These are phyloP conservation scores for Coptodon bakossiorum DNA, from an alignment of 2,113 vertebrate genomes.

Conservation along the genomic window DNA sequence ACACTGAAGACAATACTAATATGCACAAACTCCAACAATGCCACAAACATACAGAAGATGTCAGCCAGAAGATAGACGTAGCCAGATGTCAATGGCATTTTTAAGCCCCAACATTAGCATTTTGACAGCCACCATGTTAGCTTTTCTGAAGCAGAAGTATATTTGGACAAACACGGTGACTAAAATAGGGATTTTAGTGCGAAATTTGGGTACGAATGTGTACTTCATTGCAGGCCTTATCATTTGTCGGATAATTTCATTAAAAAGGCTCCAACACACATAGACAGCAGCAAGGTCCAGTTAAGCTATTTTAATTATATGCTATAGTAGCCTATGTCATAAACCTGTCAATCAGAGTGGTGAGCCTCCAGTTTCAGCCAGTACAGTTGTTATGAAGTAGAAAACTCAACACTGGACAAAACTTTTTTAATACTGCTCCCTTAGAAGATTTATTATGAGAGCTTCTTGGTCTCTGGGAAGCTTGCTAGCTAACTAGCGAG, in stretches of 20 bases:
- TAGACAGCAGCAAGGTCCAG: not conserved
- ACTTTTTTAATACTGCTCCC: not conserved
- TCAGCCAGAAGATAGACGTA: not conserved
- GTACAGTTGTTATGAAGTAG: not conserved
- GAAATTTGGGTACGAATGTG: not conserved
- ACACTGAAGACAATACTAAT: not conserved
- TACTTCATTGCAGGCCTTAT: not conserved
- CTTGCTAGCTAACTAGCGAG: not conserved
- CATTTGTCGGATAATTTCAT: not conserved
- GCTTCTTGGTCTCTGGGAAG: not conserved
- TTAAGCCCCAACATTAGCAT: not conserved
- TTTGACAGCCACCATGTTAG: not conserved
- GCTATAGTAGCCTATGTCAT: not conserved
- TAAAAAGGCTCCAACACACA: not conserved
- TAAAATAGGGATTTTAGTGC: not conserved
- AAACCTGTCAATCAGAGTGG: not conserved
- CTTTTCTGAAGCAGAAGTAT: not conserved
- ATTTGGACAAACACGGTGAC: not conserved
- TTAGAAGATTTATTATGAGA: rapidly evolving
- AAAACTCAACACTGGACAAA: not conserved
- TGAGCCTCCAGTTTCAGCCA: not conserved
- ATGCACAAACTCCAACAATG: not conserved
- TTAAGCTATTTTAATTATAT: not conserved
- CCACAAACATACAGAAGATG: not conserved
- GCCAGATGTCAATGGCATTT: not conserved